phyloP scores from a whole-genome alignment of 2,888 invertebrate species.

The Phanerotoma sp. region DNA sequence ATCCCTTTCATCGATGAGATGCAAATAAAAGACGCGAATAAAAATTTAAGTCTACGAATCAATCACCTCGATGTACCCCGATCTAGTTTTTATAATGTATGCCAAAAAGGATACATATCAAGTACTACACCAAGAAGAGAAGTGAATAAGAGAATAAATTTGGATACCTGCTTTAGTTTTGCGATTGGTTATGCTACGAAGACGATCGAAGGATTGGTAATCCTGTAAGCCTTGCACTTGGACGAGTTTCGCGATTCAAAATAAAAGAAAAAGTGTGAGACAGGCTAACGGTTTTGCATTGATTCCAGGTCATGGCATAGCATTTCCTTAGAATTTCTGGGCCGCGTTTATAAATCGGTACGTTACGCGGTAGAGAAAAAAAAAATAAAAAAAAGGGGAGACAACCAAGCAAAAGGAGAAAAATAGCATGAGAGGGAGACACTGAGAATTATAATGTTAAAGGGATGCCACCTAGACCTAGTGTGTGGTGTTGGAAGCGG shows the following conservation, averaged over 20 bases:
- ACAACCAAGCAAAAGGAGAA: constrained; percentile 23
- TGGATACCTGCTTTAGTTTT: constrained; percentile 18
- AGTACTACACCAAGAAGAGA: constrained; percentile 14
- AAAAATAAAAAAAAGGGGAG: constrained; percentile 25
- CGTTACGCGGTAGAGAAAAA: constrained; percentile 43
- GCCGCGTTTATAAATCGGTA: constrained; percentile 50
- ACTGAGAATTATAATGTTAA: constrained; percentile 55
- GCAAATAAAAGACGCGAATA: constrained; percentile 41
- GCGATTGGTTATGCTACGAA: constrained; percentile 37
- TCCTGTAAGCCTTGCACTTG: constrained; percentile 39
- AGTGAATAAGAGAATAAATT: constrained; percentile 2
- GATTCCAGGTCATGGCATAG: constrained; percentile 51
- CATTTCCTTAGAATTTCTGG: constrained; percentile 51
- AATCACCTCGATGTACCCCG: constrained; percentile 7
- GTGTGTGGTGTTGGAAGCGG: constrained; percentile 33
- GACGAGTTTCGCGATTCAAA: constrained; percentile 28
- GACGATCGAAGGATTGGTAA: constrained; percentile 43
- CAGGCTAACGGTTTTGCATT: constrained; percentile 50
- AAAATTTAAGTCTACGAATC: constrained; percentile 19
- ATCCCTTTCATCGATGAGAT: constrained; percentile 32
- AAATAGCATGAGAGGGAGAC: constrained; percentile 29
- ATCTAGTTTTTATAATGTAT: constrained; percentile 22
- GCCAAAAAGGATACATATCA: constrained; percentile 19
- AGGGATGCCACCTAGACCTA: constrained; percentile 52
- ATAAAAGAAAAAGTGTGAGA: constrained; percentile 17